A percentile compares a stretch with the other conserved stretches of the same genome.
These are phyloP conservation scores for Lepidurus packardi DNA, from an alignment of 1,140 invertebrate genomes.

Conservation along the genomic window DNA sequence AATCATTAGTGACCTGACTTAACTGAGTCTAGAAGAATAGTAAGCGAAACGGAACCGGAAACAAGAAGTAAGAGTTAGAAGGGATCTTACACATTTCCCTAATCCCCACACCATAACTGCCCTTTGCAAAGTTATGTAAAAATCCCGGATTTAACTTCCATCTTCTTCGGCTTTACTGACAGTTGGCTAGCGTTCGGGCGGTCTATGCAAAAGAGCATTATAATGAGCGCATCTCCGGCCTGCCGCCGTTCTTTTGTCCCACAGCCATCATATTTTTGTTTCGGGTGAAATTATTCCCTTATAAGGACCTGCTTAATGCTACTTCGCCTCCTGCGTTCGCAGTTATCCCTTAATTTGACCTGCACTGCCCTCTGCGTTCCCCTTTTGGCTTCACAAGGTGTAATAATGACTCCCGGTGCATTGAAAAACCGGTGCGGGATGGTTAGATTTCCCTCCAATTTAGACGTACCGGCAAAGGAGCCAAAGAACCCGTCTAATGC, in stretches of 20 bases:
- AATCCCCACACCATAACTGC: too few relatives aligned
- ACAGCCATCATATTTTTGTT: background rate
- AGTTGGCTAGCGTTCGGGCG: constrained; percentile 16
- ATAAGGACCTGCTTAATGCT: background rate
- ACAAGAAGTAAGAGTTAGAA: background rate
- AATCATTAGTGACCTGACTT: background rate
- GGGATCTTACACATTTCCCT: too few relatives aligned
- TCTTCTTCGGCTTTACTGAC: background rate
- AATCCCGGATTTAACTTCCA: too few relatives aligned
- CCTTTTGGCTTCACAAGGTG: background rate
- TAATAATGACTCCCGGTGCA: background rate
- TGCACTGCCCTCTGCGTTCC: background rate
- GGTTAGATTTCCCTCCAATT: background rate
- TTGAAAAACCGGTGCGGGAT: background rate
- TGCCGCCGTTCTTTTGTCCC: constrained; percentile 15
- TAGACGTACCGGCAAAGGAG: background rate
- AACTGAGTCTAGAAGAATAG: background rate
- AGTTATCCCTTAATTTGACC: constrained; percentile 19
- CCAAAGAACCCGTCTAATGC: background rate
- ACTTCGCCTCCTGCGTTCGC: background rate
- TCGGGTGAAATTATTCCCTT: background rate
- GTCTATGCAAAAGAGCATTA: constrained; percentile 13
- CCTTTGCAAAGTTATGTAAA: too few relatives aligned
- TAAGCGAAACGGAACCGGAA: background rate
- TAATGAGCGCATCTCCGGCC: constrained; percentile 20